Base-by-base conservation (phyloP, 1,140 invertebrate species). In the Cydia splendana region DNA sequence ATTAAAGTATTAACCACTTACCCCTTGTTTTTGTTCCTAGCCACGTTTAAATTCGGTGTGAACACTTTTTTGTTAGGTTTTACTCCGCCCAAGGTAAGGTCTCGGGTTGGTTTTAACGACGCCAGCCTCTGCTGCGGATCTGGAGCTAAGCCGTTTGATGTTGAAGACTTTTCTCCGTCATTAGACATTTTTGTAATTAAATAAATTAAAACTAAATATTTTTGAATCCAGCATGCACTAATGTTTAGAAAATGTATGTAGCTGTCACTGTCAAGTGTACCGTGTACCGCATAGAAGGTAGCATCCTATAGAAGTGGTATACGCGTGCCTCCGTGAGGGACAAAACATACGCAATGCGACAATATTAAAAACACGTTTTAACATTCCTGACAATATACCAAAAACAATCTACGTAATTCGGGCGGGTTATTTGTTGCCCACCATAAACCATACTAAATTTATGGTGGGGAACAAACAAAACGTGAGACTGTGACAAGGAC, bases 91-190 rank as follows among this genome's bases (percentile, higher is more conserved):
- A 95, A 83, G 0, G 93, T 93, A 9, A 95, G 85, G 78, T 95
- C 94, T 73, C 94, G 85, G 0, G 94, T 93, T 20, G 93, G 87
- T 74, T 94, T 94, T 62, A 94, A 89, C 1, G 93, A 93, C 13
- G 93, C 84, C 53, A 94, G 82, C 75, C 93, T 88, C 69, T 88
- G 86, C 75, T 91, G 81, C 38, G 90, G 87, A 57, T 89, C 86
- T 1, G 82, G 48, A 2, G 80, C 85, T 13, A 86, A 62, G 6
- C 89, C 87, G 80, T 91, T 92, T 9, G 84, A 51, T 75, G 82
- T 86, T n/a, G 81, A 65, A 20, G 81, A 74, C 76, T 90, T 90
- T 51, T 91, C 89, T 9, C 86, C 81, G 48, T 84, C 80, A 79
- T 87, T 83, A 62, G 85, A 84, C 88, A 90, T 91, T 77, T 80